A percentile compares a stretch with the other conserved stretches of the same genome.
phyloP scores from a whole-genome alignment of 2,113 vertebrate genomes.

The Nerophis lumbriciformis region DNA sequence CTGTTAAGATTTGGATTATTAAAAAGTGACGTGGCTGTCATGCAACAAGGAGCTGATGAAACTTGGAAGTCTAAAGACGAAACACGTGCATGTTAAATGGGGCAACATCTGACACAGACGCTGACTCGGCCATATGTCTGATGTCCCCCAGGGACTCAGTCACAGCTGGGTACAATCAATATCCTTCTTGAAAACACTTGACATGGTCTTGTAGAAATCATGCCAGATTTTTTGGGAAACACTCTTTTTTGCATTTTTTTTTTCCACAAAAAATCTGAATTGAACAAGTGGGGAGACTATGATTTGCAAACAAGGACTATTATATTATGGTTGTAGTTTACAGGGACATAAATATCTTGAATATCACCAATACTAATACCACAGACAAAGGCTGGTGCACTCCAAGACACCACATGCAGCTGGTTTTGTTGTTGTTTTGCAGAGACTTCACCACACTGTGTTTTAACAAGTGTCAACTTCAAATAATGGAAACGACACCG shows the following conservation, averaged over 20 bases:
- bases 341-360: too few relatives aligned
- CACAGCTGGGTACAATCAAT: conserved; percentile 46
- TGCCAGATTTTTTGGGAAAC: neutral
- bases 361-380: too few relatives aligned
- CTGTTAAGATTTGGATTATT: conserved; percentile 29
- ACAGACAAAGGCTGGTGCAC: too few relatives aligned
- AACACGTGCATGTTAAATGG: conserved; percentile 30
- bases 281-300: neutral
- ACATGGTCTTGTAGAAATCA: conserved; percentile 16
- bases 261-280: neutral
- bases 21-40: conserved; percentile 4
- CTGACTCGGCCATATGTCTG: conserved; percentile 40
- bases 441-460: too few relatives aligned
- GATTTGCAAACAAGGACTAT: too few relatives aligned
- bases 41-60: neutral
- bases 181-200: conserved; percentile 17
- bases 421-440: too few relatives aligned
- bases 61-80: conserved; percentile 4
- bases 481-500: too few relatives aligned
- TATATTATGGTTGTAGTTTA: too few relatives aligned
- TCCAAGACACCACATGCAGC: too few relatives aligned
- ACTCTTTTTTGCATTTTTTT: neutral
- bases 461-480: too few relatives aligned
- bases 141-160: conserved; percentile 29
- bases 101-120: conserved; percentile 30